Evolutionary conservation across 2,888 invertebrate species (phyloP), one percentile per base, ranked within the genome.

Genomic region (Hypsopygia costalis): DNA sequence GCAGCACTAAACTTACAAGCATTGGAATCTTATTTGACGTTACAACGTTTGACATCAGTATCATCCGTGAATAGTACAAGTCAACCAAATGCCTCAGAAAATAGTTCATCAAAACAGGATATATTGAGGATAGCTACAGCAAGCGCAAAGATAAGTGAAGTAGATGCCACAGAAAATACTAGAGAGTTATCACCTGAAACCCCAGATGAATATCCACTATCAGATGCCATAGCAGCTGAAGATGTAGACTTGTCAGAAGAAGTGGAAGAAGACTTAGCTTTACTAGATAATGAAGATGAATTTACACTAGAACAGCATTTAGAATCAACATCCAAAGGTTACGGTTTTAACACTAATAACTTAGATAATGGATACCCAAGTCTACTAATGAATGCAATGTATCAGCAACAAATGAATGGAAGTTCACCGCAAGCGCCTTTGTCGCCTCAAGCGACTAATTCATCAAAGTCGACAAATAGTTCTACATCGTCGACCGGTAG

Each of bases 1-100:
- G 94, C 95, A 27, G 96, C 96, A 0, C 88, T 96, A 11, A 95
- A 95, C 74, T 90, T 96, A 25, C 96, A 96, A 82, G 96, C 96
- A 20, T 82, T 96, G 46, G 96, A 96, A 89, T 95, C 95, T 32
- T 96, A 96, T 85, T 89, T 96, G 72, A 94, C 95, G 35, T 83
- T 96, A 48, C 96, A 96, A 83, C 91, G 95, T 52, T 89, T 96
- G 38, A 94, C 94, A 35, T 90, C 92, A 12, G 92, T 92, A 37
- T 91, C 92, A n/a, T 87, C 91, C n/a, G 86, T 90, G 36, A 82
- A 74, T 47, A 78, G 63, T 46, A 62, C 81, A 51, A 71, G 57
- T 45, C 75, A 69, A 69, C 58, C 80, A 21, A 82, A 69, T 45
- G 49, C 69, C 33, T 57, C 75, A 30, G 85, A 83, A 44, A 77